Base-by-base conservation (phyloP, 2,797 vertebrate genomes). In the Paramormyrops hopkinsi region DNA sequence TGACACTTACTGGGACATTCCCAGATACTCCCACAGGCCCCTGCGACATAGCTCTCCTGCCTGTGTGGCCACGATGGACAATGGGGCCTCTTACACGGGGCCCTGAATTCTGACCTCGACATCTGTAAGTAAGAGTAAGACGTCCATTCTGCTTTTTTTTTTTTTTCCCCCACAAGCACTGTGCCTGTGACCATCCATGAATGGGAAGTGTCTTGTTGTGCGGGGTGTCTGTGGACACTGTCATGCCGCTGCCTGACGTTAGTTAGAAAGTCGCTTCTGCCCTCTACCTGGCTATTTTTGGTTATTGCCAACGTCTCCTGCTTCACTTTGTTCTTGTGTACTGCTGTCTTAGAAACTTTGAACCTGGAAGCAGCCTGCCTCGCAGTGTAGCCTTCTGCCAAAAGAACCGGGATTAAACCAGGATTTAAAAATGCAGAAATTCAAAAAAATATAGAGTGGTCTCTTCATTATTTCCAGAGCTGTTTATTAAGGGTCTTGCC, bases 211-310 rank as follows among this genome's bases (percentile, higher is more conserved):
- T 88, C 54, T 88, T 25, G 37, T 65, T 6, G 17, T 48, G 65
- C 88, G 54, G 89, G 88, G 88, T 65, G 65, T 86, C 89, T 91
- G 89, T 85, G 88, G 82, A 41, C 12, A 51, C 56, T 62, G 50
- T 88, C 22, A 86, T 79, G 51, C 88, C 8, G 59, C 87, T 85
- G 73, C 84, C 88, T 59, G 56, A 7, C n/a, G 9, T 59, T 59
- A 59, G n/a, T 59, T 22, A 59, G 56, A 59, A 59, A 22, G n/a
- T 22, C 56, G n/a, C 56, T 59, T 22, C 56, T 59, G 56, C 56
- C 56, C 56, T 22, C 56, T 59, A 59, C 56, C 56, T 59, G 56
- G n/a, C n/a, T 59, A 19, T 59, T 22, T 59, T 59, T 59, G 56
- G 56, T 22, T 59, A 59, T 22, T 59, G 6, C n/a, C 56, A 59